Base-by-base conservation (phyloP, 2,113 vertebrate species). In the Pachyramphus minor region DNA sequence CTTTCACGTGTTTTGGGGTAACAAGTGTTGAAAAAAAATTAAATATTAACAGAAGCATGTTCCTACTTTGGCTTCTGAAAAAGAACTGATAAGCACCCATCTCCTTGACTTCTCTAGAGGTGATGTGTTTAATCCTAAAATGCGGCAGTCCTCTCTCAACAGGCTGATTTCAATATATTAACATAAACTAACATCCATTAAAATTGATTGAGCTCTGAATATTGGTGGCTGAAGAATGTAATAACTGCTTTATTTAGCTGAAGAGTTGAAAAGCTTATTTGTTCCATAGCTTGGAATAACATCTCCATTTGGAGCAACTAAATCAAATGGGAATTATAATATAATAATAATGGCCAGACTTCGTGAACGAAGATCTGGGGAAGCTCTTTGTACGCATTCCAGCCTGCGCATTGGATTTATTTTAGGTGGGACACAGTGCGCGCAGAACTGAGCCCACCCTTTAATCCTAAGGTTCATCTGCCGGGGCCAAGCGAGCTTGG, bases 241-340 rank as follows among this genome's bases (percentile, higher is more conserved):
- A 45, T 58, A 53, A 27, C 17, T 71, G 25, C 37, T 77, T 77
- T 73, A 63, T 91, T 86, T 84, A 89, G 42, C 60, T 92, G 72
- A 62, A 58, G 73, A 74, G 11, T 18, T 76, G 47, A 86, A 90
- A 95, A 77, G 47, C 52, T 49, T 84, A 9, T 55, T 87, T 87
- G 42, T 82, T 82, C 35, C 13, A 2, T 50, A 27, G 49, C 30
- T 88, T 79, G 44, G 33, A 72, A 68, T 68, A 90, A 53, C 66
- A n/a, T 90, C 45, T 93, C 85, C 35, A 76, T 96, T 92, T 86
- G 75, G 63, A 85, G 53, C 49, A 90, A 8, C 79, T 86, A 68
- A 95, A 69, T 88, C 39, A 83, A 76, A 37, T 44, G 63, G 44
- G n/a, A 24, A 49, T 91, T 82, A 7, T 60, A 81, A 75, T 4